phyloP scores from a whole-genome alignment of 2,113 vertebrate genomes.

The Amblyornis subalaris region DNA sequence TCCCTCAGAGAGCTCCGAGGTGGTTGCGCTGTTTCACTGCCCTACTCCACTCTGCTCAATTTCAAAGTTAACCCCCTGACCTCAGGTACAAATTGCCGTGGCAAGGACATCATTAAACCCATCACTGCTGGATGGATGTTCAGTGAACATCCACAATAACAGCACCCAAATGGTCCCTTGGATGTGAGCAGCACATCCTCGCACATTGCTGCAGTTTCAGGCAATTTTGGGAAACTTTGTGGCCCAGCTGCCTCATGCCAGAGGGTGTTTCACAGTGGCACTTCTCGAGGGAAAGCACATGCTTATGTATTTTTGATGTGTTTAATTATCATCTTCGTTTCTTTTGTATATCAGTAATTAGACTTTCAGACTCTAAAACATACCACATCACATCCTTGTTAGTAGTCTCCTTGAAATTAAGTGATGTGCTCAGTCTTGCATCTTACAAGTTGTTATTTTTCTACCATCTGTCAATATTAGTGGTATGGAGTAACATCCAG shows the following conservation, averaged over 20 bases:
- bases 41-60: not conserved
- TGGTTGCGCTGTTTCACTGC: not conserved
- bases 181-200: not conserved
- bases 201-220: not conserved
- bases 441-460: not conserved
- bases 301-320: not conserved
- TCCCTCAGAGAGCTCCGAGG: not conserved
- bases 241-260: not conserved
- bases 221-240: not conserved
- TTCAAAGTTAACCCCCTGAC: conserved; percentile 32
- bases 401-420: not conserved
- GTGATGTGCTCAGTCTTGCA: not conserved
- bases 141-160: not conserved
- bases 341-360: not conserved
- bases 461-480: not conserved
- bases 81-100: conserved; percentile 26
- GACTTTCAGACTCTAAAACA: not conserved
- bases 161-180: not conserved
- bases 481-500: not conserved
- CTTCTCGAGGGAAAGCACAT: not conserved
- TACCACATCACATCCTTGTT: not conserved
- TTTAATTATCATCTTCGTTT: not conserved
- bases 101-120: conserved; percentile 26
- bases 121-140: not conserved
- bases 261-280: not conserved